Conservation (phyloP, 2,113 vertebrate species). For the Scalopus aquaticus region DNA sequence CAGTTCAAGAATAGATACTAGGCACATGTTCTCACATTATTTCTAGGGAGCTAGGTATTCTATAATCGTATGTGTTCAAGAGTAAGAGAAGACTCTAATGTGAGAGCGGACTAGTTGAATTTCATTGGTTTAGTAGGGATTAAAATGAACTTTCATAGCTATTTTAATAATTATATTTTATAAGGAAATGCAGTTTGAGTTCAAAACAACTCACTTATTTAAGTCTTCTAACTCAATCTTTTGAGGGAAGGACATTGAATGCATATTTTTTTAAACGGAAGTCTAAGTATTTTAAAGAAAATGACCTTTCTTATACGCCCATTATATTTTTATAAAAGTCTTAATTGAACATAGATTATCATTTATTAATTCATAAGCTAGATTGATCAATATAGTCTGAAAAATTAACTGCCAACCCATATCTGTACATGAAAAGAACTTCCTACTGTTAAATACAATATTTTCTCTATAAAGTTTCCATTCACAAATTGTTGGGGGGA, state of each 20-base stretch:
- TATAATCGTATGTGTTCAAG: not conserved
- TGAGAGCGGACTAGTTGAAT: not conserved
- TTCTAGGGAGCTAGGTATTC: not conserved
- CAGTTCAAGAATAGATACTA: not conserved
- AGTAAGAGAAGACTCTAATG: not conserved
- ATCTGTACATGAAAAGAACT: not conserved
- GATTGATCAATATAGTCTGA: not conserved
- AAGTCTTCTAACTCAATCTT: not conserved
- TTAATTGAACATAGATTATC: not conserved
- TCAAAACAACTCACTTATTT: not conserved
- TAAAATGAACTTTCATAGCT: not conserved
- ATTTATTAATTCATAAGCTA: slow-evolving; percentile 22
- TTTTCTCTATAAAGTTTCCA: not conserved
- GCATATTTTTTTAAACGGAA: not conserved
- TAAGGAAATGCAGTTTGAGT: not conserved
- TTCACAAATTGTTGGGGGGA: too few species aligned
- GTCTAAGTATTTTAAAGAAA: not conserved
- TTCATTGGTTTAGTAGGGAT: not conserved
- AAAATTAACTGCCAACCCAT: not conserved
- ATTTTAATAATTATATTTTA: not conserved
- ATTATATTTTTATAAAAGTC: not conserved
- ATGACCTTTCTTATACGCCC: not conserved
- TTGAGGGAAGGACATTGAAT: not conserved
- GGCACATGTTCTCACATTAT: not conserved
- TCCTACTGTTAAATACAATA: not conserved